Evolutionary conservation across 2,888 invertebrate species (phyloP).

Genomic region (Heteromyza rotundicornis): DNA sequence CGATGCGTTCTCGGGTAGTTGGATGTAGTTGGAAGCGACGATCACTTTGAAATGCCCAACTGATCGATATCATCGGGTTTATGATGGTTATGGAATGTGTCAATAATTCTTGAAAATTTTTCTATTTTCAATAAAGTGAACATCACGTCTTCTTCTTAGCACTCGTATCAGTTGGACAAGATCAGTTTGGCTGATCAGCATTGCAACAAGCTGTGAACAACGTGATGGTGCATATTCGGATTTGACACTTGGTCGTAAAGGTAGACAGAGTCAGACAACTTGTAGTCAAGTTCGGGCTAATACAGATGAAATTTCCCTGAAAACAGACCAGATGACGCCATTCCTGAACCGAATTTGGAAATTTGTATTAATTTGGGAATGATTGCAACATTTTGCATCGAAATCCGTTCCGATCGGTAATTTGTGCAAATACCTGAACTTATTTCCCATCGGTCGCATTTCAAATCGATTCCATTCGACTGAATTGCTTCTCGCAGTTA

Average conservation of each 20-base stretch:
- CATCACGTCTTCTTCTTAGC: background rate
- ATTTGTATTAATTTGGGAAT: too few species aligned
- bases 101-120: conserved; percentile 11
- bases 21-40: too few species aligned
- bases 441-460: too few species aligned
- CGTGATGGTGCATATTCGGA: background rate
- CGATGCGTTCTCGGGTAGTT: conserved; percentile 6
- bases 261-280: conserved; percentile 17
- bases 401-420: too few species aligned
- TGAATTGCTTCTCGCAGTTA: too few species aligned
- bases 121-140: background rate
- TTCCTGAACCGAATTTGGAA: too few species aligned
- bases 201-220: background rate
- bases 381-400: too few species aligned
- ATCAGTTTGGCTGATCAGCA: background rate
- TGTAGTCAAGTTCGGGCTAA: conserved; percentile 11
- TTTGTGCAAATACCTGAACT: too few species aligned
- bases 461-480: too few species aligned
- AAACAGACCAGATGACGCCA: too few species aligned
- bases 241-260: background rate
- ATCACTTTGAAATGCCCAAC: background rate
- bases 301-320: too few species aligned
- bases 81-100: conserved; percentile 11
- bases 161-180: background rate
- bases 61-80: background rate